Evolutionary conservation across 2,888 invertebrate species (phyloP), one percentile per base, ranked within the genome.

Genomic region (Nesidiocoris tenuis): DNA sequence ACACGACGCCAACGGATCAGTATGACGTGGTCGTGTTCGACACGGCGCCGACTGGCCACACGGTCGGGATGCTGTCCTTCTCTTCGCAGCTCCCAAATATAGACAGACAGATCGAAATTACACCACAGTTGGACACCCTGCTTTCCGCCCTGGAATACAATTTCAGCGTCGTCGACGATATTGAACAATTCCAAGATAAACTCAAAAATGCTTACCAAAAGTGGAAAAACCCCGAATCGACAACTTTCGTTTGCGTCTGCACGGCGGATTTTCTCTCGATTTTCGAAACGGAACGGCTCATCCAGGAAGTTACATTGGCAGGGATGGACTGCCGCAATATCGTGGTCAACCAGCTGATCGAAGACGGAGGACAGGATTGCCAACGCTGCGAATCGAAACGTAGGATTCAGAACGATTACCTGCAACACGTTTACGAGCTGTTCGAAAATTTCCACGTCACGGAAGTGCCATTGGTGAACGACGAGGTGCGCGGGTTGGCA

Each of bases 11-110:
- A 84, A 91, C 95, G 78, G 97, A 99, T 97, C 97, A 99, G 85
- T 99, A 99, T 84, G 96, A 96, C 64, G 94, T 94, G 25, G 99
- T 99, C 17, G 96, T 99, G 0, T 99, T 99, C 84, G 99, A 99
- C 84, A 99, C 99, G 0, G 99, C 99, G 0, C 99, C 99, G 0
- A 99, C 99, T 0, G 99, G 99, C 0, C 99, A 99, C 84, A 99
- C 99, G 0, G 86, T 99, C 77, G 89, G 99, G 71, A 87, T 99
- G 56, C 87, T 99, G 1, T 96, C 97, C 1, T 99, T 99, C 84
- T 99, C 99, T 2, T 93, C 96, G 84, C 94, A 98, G 5, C 93
- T 99, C 1, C 99, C 99, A 83, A 94, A 95, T 83, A 96, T 97
- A 1, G 88, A 99, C 76, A 98, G 98, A 86, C 85, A 99, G 18